phyloP scores from a whole-genome alignment of 2,888 invertebrate genomes.

The Blastobasis lacticolella region DNA sequence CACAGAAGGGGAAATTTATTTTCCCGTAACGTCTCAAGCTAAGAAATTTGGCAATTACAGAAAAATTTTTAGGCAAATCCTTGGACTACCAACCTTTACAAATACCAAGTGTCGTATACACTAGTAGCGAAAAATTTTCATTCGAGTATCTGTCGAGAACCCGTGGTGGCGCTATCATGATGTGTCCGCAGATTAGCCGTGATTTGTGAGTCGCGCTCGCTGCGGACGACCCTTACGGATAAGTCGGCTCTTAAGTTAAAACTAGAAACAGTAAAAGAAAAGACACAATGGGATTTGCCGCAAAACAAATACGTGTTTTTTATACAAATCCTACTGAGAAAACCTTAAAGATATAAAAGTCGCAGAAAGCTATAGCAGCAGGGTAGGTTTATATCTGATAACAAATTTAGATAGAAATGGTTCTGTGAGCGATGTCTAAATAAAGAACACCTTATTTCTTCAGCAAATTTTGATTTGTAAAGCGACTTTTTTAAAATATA shows the following conservation, averaged over 20 bases:
- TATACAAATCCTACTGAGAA: not conserved
- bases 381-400: too few species aligned
- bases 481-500: too few species aligned
- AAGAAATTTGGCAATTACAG: not conserved
- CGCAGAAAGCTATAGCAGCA: too few species aligned
- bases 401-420: too few species aligned
- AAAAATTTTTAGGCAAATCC: not conserved
- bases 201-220: conserved; percentile 34
- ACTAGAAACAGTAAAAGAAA: too few species aligned
- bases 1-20: not conserved
- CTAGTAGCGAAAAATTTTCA: not conserved
- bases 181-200: conserved; percentile 35
- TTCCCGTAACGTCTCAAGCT: not conserved
- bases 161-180: conserved; percentile 24
- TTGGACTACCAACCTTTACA: not conserved
- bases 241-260: too few species aligned
- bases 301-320: too few species aligned
- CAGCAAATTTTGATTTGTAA: too few species aligned
- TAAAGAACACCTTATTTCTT: too few species aligned
- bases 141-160: conserved; percentile 14
- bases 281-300: too few species aligned
- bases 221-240: conserved; percentile 1
- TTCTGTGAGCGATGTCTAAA: too few species aligned
- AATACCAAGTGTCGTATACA: not conserved
- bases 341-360: too few species aligned